Percentiles rank a stretch among this genome's conserved stretches.
phyloP scores from a whole-genome alignment of 2,888 invertebrate genomes.

The Brenthis ino region DNA sequence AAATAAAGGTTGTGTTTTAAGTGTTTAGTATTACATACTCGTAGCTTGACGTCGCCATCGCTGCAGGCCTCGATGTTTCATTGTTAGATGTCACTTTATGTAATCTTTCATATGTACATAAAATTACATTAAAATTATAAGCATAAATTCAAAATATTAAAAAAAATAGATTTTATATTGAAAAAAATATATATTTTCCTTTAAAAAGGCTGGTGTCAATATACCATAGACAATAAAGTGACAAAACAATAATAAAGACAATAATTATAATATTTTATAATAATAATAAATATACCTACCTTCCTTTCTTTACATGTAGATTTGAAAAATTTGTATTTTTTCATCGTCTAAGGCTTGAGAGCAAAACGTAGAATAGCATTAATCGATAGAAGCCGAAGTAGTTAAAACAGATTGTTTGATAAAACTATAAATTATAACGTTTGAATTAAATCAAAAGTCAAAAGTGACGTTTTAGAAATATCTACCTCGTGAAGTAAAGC shows the following conservation, averaged over 20 bases:
- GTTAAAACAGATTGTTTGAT: conserved; percentile 10
- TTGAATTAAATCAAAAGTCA: neutral
- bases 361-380: conserved; percentile 50
- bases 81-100: neutral
- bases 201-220: neutral
- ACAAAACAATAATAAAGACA: conserved; percentile 24
- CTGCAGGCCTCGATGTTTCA: conserved; percentile 13
- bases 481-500: conserved; percentile 11
- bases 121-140: conserved; percentile 6
- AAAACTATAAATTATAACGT: neutral
- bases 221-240: conserved; percentile 37
- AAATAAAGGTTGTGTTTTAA: conserved; percentile 68
- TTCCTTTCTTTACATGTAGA: conserved; percentile 26
- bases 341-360: conserved; percentile 55
- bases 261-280: conserved; percentile 29
- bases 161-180: conserved; percentile 11
- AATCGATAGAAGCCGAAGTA: conserved; percentile 29
- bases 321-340: conserved; percentile 56
- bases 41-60: conserved; percentile 38
- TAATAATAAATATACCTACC: conserved; percentile 6
- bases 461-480: neutral
- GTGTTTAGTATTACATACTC: conserved; percentile 43
- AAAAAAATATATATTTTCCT: neutral
- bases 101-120: conserved; percentile 10
- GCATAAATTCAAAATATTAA: conserved; percentile 6